Evolutionary conservation across 2,113 vertebrate genomes (phyloP), one percentile per base, ranked within the genome.

Genomic region (Phrynosoma blainvillii): DNA sequence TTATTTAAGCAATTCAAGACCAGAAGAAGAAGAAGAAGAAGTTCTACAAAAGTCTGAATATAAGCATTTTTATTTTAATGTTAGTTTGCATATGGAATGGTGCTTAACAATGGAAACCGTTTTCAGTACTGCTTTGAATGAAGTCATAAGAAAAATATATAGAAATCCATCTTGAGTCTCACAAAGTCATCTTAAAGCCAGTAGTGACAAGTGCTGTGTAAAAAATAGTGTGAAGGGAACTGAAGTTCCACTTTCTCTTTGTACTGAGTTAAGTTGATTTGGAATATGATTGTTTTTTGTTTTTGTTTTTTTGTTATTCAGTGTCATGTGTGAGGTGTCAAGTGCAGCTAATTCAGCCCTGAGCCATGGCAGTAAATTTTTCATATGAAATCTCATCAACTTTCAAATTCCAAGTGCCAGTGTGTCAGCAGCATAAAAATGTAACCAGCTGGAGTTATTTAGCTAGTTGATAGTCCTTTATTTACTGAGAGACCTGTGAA

Each of bases 241-340:
- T 18, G 73, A 89, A 82, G 52, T 27, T 25, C 2, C 0, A 54
- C 8, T 82, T 62, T 18, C 1, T 42, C 1, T 75, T 78, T 1
- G 62, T 89, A 11, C 16, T 82, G 16, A 65, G 7, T 3, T 56
- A 5, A 79, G 18, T 0, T 1, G 73, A 75, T 84, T 84, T 86
- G 0, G 0, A 54, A 65, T 8, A 18, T 3, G 56, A 6, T 91
- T 87, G 1, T 16, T n/a, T n/a, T n/a, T n/a, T n/a, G n/a, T n/a
- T n/a, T n/a, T n/a, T n/a, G 56, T 36, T 79, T 92, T 90, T 83
- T 21, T 85, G 40, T 77, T 68, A 77, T 77, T 59, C 36, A 20
- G 1, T 84, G 20, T 12, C 81, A 40, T 76, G 6, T 82, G 21
- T 42, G 78, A 82, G 2, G 27, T 75, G 47, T 0, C 79, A 12